These are phyloP conservation scores for Hirtodrosophila alboralis DNA, from an alignment of 2,888 invertebrate species.

Conservation along the genomic window DNA sequence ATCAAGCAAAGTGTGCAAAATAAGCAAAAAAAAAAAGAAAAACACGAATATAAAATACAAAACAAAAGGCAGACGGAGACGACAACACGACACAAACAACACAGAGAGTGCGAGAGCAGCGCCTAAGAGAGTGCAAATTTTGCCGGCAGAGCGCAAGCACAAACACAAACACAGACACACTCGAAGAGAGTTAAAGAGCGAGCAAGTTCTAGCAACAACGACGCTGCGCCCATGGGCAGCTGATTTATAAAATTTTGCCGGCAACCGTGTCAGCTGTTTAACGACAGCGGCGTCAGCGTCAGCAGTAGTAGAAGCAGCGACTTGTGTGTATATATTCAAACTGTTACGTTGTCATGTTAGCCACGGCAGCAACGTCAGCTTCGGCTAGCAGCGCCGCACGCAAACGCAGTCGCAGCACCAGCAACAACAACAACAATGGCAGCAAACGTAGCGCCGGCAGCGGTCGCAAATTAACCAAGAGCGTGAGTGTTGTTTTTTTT, in stretches of 20 bases:
- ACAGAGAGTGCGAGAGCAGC: constrained; percentile 24
- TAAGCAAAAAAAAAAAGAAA: constrained; percentile 26
- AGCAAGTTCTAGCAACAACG: constrained; percentile 30
- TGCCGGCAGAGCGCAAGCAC: constrained; percentile 34
- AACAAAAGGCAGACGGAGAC: constrained; percentile 50
- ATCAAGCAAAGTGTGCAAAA: constrained; percentile 47
- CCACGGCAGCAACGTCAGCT: constrained; percentile 60
- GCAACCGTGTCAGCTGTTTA: constrained; percentile 75
- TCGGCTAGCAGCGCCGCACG: constrained; percentile 59
- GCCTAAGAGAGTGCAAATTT: constrained; percentile 27
- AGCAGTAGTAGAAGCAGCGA: too few relatives aligned
- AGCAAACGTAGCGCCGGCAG: constrained; percentile 64
- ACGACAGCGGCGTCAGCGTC: constrained; percentile 29
- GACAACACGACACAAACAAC: constrained; percentile 35
- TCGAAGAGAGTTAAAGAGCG: constrained; percentile 9
- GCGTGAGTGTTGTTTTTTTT: constrained; percentile 62
- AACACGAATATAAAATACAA: constrained; percentile 49
- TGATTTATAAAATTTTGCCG: constrained; percentile 76
- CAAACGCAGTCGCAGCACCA: constrained; percentile 73
- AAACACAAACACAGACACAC: constrained; percentile 1
- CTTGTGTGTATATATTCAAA: constrained; percentile 28
- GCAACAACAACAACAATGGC: constrained; percentile 56
- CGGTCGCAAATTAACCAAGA: constrained; percentile 73
- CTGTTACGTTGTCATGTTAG: constrained; percentile 74
- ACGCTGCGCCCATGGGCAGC: constrained; percentile 63